phyloP scores from a whole-genome alignment of 2,113 vertebrate species.

The Albula glossodonta region DNA sequence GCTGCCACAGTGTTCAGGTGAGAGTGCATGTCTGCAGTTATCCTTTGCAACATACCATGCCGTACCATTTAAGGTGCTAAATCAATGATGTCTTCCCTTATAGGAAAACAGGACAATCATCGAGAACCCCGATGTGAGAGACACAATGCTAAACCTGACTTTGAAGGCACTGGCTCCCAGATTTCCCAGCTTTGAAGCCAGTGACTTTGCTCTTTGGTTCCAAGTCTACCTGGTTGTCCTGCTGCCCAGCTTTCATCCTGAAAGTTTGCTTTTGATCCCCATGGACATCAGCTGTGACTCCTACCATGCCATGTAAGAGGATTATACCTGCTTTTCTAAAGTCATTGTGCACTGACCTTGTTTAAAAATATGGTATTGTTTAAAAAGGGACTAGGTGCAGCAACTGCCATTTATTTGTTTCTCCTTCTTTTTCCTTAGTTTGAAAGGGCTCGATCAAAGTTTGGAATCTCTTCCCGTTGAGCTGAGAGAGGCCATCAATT shows the following conservation, averaged over 20 bases:
- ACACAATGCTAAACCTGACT: constrained; percentile 41
- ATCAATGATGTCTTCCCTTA: neutral
- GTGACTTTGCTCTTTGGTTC: constrained; percentile 36
- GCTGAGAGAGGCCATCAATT: constrained; percentile 1
- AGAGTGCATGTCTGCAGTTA: neutral
- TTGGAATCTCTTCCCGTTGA: constrained; percentile 7
- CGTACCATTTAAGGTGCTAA: neutral
- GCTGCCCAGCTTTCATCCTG: constrained; percentile 9
- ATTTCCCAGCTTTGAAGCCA: constrained; percentile 38
- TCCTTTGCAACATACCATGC: neutral
- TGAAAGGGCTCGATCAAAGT: constrained; percentile 16
- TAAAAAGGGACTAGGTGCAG: no score
- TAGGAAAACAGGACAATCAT: neutral
- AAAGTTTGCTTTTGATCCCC: neutral
- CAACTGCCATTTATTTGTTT: no score
- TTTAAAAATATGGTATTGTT: no score
- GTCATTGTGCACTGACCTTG: neutral
- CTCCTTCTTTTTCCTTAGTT: constrained; percentile 9
- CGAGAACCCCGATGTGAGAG: neutral
- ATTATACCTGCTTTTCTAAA: neutral
- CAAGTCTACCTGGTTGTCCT: constrained; percentile 7
- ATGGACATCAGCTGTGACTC: constrained; percentile 5
- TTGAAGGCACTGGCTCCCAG: constrained; percentile 40
- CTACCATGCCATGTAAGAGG: constrained; percentile 25
- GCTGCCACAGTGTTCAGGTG: neutral